Evolutionary conservation across 2,113 vertebrate species (phyloP).

Genomic region (Gavia stellata): DNA sequence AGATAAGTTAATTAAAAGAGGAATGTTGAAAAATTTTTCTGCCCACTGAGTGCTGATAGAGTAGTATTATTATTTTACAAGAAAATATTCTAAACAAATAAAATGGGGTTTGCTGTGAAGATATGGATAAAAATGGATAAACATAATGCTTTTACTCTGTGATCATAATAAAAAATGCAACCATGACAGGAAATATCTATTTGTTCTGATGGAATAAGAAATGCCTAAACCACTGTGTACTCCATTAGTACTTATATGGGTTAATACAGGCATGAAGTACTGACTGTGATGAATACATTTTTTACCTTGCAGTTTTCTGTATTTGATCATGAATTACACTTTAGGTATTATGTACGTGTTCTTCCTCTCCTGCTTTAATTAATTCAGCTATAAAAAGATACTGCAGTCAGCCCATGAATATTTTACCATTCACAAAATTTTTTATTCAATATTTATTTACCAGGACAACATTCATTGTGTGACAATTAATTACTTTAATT

Average conservation of each 20-base stretch:
- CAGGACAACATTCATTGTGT: background rate
- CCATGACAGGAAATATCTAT: background rate
- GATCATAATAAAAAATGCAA: background rate
- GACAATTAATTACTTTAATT: background rate
- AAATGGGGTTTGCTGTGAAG: constrained; percentile 18
- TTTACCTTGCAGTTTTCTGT: background rate
- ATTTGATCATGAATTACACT: background rate
- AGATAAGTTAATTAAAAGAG: constrained; percentile 73
- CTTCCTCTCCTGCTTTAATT: background rate
- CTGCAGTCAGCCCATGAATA: background rate
- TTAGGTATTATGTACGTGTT: background rate
- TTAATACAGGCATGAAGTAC: background rate
- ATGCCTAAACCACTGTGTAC: background rate
- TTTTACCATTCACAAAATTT: background rate
- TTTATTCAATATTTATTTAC: background rate
- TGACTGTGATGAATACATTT: background rate
- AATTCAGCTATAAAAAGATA: background rate
- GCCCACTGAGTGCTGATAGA: constrained; percentile 52
- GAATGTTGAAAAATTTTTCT: constrained; percentile 69
- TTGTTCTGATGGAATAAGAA: constrained; percentile 4
- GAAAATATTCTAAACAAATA: constrained; percentile 35
- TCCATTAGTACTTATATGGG: background rate
- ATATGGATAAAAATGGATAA: constrained; percentile 30
- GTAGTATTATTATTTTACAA: constrained; percentile 61
- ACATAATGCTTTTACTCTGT: background rate